Evolutionary conservation across 2,888 invertebrate species (phyloP).

Genomic region (Ectemnius continuus): DNA sequence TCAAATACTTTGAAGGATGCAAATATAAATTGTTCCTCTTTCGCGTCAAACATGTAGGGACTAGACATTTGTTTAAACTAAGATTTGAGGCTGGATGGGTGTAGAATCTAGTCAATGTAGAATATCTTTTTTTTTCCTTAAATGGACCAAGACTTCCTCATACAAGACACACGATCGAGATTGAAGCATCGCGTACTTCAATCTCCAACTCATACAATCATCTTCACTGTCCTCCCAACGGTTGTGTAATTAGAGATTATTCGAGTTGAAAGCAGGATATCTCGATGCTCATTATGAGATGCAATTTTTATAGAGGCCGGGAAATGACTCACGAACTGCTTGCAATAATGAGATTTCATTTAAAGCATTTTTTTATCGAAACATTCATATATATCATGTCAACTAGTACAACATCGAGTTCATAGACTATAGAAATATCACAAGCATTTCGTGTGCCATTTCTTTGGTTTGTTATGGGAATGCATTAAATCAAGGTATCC

Average conservation of each 20-base stretch:
- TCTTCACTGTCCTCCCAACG: conserved; percentile 5
- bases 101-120: conserved; percentile 68
- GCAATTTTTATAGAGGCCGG: neutral
- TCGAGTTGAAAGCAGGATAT: neutral
- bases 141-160: conserved; percentile 52
- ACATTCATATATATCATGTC: neutral
- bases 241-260: conserved; percentile 9
- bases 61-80: conserved; percentile 33
- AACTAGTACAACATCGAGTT: neutral
- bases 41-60: conserved; percentile 43
- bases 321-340: conserved; percentile 19
- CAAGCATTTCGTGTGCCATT: neutral
- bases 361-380: conserved; percentile 24
- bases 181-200: neutral
- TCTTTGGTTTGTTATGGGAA: neutral
- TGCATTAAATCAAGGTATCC: neutral
- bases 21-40: conserved; percentile 36
- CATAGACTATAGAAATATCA: neutral
- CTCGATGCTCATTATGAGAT: neutral
- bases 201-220: conserved; percentile 13
- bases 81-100: conserved; percentile 59
- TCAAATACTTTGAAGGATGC: no score
- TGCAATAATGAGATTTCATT: neutral
- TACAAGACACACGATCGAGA: conserved; percentile 18
- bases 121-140: conserved; percentile 37